A percentile compares a stretch with the other conserved stretches of the same genome.
Evolutionary conservation across 2,888 invertebrate genomes (phyloP).

Genomic region (Diachrysia chrysitis): DNA sequence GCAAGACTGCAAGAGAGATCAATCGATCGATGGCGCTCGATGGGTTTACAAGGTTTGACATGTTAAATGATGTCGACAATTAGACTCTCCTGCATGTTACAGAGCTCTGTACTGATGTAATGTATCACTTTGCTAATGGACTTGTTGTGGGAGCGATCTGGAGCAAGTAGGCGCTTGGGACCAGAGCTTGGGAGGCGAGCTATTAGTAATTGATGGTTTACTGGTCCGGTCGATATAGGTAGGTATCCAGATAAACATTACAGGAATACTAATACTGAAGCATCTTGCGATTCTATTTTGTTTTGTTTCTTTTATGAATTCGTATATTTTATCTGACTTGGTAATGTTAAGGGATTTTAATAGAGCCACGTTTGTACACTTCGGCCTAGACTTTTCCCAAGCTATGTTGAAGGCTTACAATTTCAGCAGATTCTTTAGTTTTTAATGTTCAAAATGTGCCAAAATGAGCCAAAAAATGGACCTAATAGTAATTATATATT

Average conservation of each 20-base stretch:
- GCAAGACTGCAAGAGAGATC: constrained; percentile 28
- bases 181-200: background rate
- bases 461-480: too few relatives aligned
- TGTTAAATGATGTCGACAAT: constrained; percentile 52
- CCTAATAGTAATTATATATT: too few relatives aligned
- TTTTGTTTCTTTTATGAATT: too few relatives aligned
- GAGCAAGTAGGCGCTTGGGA: background rate
- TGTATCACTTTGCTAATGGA: constrained; percentile 2
- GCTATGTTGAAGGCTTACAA: too few relatives aligned
- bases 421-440: too few relatives aligned
- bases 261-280: background rate
- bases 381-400: too few relatives aligned
- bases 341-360: too few relatives aligned
- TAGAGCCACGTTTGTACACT: too few relatives aligned
- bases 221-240: background rate
- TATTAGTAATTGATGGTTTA: background rate
- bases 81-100: constrained; percentile 34
- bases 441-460: too few relatives aligned
- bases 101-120: constrained; percentile 1
- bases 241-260: background rate
- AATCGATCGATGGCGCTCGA: constrained; percentile 41
- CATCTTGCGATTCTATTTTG: background rate
- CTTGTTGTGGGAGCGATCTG: constrained; percentile 2
- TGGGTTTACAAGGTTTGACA: constrained; percentile 57
- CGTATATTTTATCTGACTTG: too few relatives aligned